These are phyloP conservation scores for Amphipoea lucens DNA, from an alignment of 2,888 invertebrate genomes.

Conservation along the genomic window DNA sequence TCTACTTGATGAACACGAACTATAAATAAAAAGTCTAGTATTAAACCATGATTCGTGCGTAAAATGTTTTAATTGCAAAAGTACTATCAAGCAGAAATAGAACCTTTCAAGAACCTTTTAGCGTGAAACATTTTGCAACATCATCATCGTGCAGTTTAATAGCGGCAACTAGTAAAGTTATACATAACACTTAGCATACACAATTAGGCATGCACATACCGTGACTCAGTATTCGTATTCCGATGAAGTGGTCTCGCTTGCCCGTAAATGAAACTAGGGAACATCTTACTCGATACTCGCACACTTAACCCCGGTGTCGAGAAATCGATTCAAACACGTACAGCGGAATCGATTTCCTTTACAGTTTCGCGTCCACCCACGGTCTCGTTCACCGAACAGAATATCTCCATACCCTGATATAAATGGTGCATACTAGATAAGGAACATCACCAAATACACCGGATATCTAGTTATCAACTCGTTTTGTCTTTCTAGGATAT, in stretches of 20 bases:
- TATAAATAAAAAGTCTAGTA: conserved; percentile 19
- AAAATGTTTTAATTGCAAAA: conserved; percentile 31
- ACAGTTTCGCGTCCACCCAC: conserved; percentile 84
- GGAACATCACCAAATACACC: conserved; percentile 58
- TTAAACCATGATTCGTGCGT: conserved; percentile 1
- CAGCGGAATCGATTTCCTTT: conserved; percentile 83
- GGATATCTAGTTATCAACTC: conserved; percentile 33
- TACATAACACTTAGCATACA: conserved; percentile 53
- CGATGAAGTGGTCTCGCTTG: conserved; percentile 59
- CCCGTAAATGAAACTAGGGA: conserved; percentile 69
- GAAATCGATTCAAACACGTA: conserved; percentile 81
- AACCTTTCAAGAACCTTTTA: conserved; percentile 44
- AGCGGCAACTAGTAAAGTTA: conserved; percentile 42
- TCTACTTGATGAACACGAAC: conserved; percentile 15
- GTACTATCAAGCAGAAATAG: conserved; percentile 8
- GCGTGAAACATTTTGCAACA: conserved; percentile 36
- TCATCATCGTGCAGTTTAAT: conserved; percentile 45
- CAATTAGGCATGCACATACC: conserved; percentile 63
- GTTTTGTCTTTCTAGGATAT: conserved; percentile 44
- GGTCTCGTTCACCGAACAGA: conserved; percentile 71
- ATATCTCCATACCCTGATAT: conserved; percentile 74
- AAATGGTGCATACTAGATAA: conserved; percentile 67
- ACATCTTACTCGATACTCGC: conserved; percentile 84
- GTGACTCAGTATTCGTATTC: conserved; percentile 55
- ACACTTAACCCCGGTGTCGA: conserved; percentile 84